phyloP scores from a whole-genome alignment of 1,140 invertebrate genomes.

The Rhyzopertha dominica region DNA sequence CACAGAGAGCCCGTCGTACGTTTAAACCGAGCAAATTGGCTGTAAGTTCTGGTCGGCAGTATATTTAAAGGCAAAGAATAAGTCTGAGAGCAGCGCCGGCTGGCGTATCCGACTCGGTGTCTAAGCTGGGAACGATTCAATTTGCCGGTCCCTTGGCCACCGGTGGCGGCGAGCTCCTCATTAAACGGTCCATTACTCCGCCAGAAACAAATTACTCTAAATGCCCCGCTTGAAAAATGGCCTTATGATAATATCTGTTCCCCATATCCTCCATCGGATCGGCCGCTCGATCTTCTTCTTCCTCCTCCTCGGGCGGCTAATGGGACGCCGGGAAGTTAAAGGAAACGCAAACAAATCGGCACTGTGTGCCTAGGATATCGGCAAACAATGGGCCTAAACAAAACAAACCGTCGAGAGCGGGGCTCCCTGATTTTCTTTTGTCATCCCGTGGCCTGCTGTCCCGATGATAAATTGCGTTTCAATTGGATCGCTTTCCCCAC shows the following conservation, averaged over 20 bases:
- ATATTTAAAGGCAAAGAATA: too few relatives aligned
- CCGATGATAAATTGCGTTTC: slow-evolving; percentile 40
- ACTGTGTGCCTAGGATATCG: too few relatives aligned
- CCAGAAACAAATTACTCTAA: slow-evolving; percentile 42
- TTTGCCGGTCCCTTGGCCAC: slow-evolving; percentile 45
- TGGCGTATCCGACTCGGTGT: too few relatives aligned
- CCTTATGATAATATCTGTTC: slow-evolving; percentile 38
- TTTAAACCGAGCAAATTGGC: too few relatives aligned
- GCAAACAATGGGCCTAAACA: slow-evolving; percentile 35
- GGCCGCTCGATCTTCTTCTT: too few relatives aligned
- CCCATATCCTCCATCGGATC: too few relatives aligned
- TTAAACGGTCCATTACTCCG: slow-evolving; percentile 44
- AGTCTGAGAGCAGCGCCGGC: too few relatives aligned
- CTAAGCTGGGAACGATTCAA: slow-evolving; percentile 38
- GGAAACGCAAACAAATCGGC: too few relatives aligned
- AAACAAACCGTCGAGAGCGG: slow-evolving; percentile 30
- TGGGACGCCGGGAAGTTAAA: too few relatives aligned
- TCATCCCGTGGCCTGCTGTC: slow-evolving; percentile 30
- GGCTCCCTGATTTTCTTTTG: slow-evolving; percentile 31
- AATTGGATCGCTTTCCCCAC: slow-evolving; percentile 27
- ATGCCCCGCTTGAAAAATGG: slow-evolving; percentile 38
- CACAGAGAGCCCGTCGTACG: too few relatives aligned
- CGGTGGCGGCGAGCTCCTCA: slow-evolving; percentile 42
- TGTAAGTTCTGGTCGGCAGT: too few relatives aligned
- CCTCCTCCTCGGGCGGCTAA: too few relatives aligned